These are phyloP conservation scores for Drosophila paracracens DNA, from an alignment of 2,888 invertebrate species.

Conservation along the genomic window DNA sequence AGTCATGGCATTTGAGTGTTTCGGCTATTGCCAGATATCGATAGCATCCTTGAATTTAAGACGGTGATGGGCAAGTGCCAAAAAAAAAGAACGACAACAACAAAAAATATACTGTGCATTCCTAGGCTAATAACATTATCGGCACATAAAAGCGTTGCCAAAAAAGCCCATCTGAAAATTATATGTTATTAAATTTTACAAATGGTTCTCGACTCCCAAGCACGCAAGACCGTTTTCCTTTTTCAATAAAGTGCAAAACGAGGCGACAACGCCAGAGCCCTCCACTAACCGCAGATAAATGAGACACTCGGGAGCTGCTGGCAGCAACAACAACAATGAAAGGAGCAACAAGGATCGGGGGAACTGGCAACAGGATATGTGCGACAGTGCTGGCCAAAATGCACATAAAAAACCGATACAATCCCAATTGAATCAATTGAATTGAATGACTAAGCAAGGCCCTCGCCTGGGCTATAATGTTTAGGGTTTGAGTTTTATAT, in stretches of 20 bases:
- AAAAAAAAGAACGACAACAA: neutral
- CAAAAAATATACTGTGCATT: constrained; percentile 15
- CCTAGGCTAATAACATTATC: constrained; percentile 74
- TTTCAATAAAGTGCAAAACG: constrained; percentile 61
- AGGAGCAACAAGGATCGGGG: constrained; percentile 17
- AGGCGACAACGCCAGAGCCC: constrained; percentile 29
- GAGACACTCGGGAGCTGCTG: constrained; percentile 70
- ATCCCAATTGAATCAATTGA: constrained; percentile 80
- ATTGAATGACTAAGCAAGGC: constrained; percentile 76
- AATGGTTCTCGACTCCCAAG: constrained; percentile 40
- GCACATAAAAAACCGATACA: constrained; percentile 79
- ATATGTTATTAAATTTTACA: constrained; percentile 70
- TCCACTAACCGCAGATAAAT: constrained; percentile 74
- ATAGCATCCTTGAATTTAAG: constrained; percentile 24
- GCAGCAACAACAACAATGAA: constrained; percentile 19
- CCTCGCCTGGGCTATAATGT: constrained; percentile 35
- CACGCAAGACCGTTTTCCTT: constrained; percentile 51
- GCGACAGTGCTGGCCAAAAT: constrained; percentile 69
- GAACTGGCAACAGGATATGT: constrained; percentile 42
- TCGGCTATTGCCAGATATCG: constrained; percentile 33
- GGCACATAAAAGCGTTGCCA: constrained; percentile 58
- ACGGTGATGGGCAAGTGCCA: constrained; percentile 4
- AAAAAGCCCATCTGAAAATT: constrained; percentile 37
- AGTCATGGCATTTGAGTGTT: constrained; percentile 70
- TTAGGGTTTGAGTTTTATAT: constrained; percentile 24